Percentiles rank a stretch among this genome's conserved stretches.
Conservation (phyloP, 2,797 vertebrate genomes). For the Micrastur ruficollis region DNA sequence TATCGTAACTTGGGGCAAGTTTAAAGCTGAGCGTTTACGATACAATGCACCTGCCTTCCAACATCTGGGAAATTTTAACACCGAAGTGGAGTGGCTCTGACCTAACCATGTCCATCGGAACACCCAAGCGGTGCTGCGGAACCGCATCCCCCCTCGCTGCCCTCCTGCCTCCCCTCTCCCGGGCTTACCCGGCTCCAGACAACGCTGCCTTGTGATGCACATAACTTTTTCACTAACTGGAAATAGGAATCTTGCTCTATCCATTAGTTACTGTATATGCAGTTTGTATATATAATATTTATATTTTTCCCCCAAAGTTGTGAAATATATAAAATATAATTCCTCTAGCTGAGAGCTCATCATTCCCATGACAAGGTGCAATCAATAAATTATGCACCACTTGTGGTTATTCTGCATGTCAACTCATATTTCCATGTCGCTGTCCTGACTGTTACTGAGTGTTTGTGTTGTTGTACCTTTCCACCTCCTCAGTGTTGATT, state of each 20-base stretch:
- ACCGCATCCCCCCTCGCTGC: fast-evolving
- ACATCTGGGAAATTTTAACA: neutral
- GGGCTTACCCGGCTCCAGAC: neutral
- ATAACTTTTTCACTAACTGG: conserved; percentile 58
- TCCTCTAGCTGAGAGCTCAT: conserved; percentile 73
- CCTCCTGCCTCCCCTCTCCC: neutral
- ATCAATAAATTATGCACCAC: conserved; percentile 74
- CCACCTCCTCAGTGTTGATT: conserved; percentile 75
- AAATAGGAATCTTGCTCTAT: conserved; percentile 65
- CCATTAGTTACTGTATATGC: conserved; percentile 70
- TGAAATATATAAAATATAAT: conserved; percentile 75
- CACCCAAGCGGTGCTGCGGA: neutral
- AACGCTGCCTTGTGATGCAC: neutral
- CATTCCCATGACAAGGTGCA: conserved; percentile 74
- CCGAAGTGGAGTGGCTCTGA: neutral
- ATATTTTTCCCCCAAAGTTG: conserved; percentile 71
- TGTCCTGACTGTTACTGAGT: conserved; percentile 73
- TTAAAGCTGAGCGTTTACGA: neutral
- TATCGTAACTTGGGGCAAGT: neutral
- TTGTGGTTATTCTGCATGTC: conserved; percentile 73
- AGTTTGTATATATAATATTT: conserved; percentile 75
- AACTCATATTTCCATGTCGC: conserved; percentile 71
- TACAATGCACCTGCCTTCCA: neutral
- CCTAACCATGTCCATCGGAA: neutral
- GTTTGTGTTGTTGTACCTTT: conserved; percentile 77